Base-by-base conservation (phyloP, 2,888 invertebrate genomes). In the Rhingia rostrata region DNA sequence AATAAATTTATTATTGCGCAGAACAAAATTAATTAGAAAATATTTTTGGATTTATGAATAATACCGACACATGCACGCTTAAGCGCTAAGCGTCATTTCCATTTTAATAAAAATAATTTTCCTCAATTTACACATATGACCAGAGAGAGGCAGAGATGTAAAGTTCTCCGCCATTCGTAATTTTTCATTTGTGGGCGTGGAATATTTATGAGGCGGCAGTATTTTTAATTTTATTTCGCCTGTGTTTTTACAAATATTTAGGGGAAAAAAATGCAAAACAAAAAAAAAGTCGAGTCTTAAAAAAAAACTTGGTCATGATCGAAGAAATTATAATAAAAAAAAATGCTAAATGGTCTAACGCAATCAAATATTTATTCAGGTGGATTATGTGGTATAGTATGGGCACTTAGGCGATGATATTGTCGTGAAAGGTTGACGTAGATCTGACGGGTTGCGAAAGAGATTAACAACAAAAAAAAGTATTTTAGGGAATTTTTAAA, bases 291-390 rank as follows among this genome's bases (percentile, higher is more conserved):
- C 9, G n/a, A 63, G 4, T 54, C 32, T 30, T 53, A 70, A 51
- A 22, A 6, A 64, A 66, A 73, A 73, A 67, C 66, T 80, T 80
- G 80, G 80, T 80, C 80, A 80, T 73, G 73, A 73, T 54, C 73
- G 45, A 61, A 73, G 60, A 12, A 58, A 45, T 45, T 41, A 58
- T 39, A 22, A 49, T 32, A 33, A 37, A 61, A 12, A 51, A 33
- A 49, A n/a, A 49, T 35, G 37, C 22, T 45, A 12, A 22, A 22
- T 22, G 22, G 22, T 22, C 1, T 22, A 14, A 45, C 14, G 14
- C 12, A 47, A 6, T 22, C 14, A 14, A 37, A 22, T 47, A 35
- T 63, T 45, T 47, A 37, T 47, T 35, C 22, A 39, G 37, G 7
- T 64, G 39, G 22, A 6, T 6, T 5, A 32, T 32, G 32, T 14